Evolutionary conservation across 2,113 vertebrate species (phyloP).

Genomic region (Aix galericulata): DNA sequence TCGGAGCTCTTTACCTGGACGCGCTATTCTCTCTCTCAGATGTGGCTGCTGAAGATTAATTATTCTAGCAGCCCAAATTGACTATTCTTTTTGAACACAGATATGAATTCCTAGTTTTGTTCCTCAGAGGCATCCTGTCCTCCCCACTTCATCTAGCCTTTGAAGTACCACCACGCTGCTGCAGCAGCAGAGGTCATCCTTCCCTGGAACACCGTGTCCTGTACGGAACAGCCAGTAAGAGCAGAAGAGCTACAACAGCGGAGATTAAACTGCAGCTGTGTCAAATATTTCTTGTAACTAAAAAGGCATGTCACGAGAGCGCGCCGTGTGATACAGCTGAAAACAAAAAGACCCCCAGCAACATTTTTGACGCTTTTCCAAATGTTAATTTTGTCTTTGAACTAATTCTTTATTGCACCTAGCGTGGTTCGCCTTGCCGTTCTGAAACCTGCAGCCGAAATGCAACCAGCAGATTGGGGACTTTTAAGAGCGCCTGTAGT

Average conservation of each 20-base stretch:
- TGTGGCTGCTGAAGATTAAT: constrained; percentile 6
- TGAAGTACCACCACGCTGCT: background rate
- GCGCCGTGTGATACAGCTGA: background rate
- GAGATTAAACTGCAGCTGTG: constrained; percentile 20
- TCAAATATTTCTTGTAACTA: background rate
- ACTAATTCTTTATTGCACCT: background rate
- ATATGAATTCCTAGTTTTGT: background rate
- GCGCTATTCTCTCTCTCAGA: background rate
- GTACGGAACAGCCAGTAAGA: background rate
- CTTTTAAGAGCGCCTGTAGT: background rate
- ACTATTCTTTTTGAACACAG: constrained; percentile 25
- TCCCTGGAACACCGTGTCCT: background rate
- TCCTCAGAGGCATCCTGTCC: constrained; percentile 31
- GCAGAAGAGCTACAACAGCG: background rate
- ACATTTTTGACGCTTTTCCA: background rate
- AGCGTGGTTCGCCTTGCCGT: background rate
- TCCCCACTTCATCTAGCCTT: background rate
- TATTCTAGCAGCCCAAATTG: background rate
- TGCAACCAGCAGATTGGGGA: background rate
- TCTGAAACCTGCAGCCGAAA: background rate
- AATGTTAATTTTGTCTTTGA: constrained; percentile 5
- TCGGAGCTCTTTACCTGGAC: background rate
- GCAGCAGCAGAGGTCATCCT: constrained; percentile 12
- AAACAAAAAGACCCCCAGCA: background rate
- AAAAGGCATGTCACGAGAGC: background rate